These are phyloP conservation scores for Flabesymbios commensalis DNA, from an alignment of 2,888 invertebrate genomes.

Conservation along the genomic window DNA sequence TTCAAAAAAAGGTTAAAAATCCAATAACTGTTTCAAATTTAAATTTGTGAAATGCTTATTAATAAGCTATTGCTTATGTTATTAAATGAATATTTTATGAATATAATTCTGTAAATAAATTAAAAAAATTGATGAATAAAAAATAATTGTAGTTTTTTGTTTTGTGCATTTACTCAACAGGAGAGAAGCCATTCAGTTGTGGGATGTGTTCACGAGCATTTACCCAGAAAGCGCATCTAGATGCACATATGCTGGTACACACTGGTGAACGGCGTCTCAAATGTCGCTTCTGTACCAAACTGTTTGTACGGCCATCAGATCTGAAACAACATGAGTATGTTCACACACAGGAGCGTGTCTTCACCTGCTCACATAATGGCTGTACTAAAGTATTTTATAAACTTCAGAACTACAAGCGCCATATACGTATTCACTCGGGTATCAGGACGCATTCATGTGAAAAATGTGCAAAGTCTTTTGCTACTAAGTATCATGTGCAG, in stretches of 20 bases:
- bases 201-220: constrained; percentile 44
- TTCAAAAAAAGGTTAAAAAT: no score
- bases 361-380: constrained; percentile 40
- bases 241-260: constrained; percentile 46
- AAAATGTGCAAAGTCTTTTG: constrained; percentile 45
- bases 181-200: constrained; percentile 33
- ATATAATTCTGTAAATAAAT: no score
- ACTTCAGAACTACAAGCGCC: constrained; percentile 46
- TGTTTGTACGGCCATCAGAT: constrained; percentile 46
- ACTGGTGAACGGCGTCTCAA: constrained; percentile 44
- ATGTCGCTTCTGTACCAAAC: constrained; percentile 48
- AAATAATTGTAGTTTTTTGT: no score
- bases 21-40: no score
- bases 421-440: constrained; percentile 46
- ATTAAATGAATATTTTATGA: no score
- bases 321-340: constrained; percentile 44
- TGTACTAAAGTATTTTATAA: constrained; percentile 42
- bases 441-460: constrained; percentile 44
- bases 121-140: no score
- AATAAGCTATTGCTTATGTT: no score
- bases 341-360: constrained; percentile 47
- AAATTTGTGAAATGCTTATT: no score
- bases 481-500: constrained; percentile 46
- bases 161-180: no score
- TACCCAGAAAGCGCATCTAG: constrained; percentile 53